These are phyloP conservation scores for Spondyliosoma cantharus DNA, from an alignment of 2,797 vertebrate genomes.

Conservation along the genomic window DNA sequence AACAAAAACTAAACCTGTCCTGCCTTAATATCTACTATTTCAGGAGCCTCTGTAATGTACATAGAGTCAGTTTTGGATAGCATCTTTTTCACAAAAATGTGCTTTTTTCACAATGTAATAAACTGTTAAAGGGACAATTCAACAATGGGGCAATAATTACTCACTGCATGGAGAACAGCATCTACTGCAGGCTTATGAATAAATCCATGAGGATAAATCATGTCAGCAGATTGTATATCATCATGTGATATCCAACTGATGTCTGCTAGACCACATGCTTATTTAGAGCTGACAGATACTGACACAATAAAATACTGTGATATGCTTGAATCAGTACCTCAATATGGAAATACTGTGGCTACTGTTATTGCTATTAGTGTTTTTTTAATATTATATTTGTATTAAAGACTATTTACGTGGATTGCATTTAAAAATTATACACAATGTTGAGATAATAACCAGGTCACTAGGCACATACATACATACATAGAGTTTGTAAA, in stretches of 20 bases:
- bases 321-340: not conserved
- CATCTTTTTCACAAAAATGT: not conserved
- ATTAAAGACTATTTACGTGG: not conserved
- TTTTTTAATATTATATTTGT: no score
- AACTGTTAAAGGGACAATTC: not conserved
- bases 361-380: not conserved
- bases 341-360: not conserved
- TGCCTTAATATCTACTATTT: not conserved
- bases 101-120: not conserved
- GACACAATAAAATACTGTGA: not conserved
- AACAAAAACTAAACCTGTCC: not conserved
- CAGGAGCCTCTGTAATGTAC: not conserved
- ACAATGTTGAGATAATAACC: not conserved
- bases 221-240: not conserved
- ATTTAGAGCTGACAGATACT: not conserved
- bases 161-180: not conserved
- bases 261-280: not conserved
- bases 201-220: not conserved
- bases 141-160: not conserved
- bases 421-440: not conserved
- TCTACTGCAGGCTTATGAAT: not conserved
- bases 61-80: not conserved
- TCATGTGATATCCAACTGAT: not conserved
- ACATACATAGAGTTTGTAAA: not conserved
- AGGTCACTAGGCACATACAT: not conserved